Percentiles rank a stretch among this genome's conserved stretches.
Evolutionary conservation across 2,797 vertebrate genomes (phyloP).

Genomic region (Spondyliosoma cantharus): DNA sequence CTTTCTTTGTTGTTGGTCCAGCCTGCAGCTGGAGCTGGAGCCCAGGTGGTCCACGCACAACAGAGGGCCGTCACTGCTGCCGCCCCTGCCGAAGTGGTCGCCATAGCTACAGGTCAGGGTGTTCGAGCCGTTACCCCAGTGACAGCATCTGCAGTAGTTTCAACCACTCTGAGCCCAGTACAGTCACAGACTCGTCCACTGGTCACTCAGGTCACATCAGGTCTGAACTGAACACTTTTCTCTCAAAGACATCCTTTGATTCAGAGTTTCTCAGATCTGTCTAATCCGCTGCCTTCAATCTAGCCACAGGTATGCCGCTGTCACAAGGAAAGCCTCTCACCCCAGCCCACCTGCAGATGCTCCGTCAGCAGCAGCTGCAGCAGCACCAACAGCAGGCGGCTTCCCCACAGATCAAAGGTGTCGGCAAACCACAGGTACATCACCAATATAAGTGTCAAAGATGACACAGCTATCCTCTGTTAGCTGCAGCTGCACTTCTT

Average conservation of each 20-base stretch:
- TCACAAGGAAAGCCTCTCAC: slow-evolving; percentile 84
- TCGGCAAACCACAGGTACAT: slow-evolving; percentile 88
- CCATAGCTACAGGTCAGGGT: slow-evolving; percentile 87
- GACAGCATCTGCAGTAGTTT: slow-evolving; percentile 88
- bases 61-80: slow-evolving; percentile 84
- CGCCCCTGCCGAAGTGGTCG: slow-evolving; percentile 87
- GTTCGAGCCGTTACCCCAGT: slow-evolving; percentile 89
- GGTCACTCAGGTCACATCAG: slow-evolving; percentile 88
- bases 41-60: slow-evolving; percentile 91
- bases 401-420: slow-evolving; percentile 90
- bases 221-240: slow-evolving; percentile 62
- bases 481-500: too few species aligned
- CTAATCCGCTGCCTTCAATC: slow-evolving; percentile 27
- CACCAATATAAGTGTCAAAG: neutral
- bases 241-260: neutral
- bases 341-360: slow-evolving; percentile 87
- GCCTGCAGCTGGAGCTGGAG: slow-evolving; percentile 80
- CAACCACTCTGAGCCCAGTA: slow-evolving; percentile 88
- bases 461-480: neutral
- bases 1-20: slow-evolving; percentile 65
- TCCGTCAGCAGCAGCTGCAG: slow-evolving; percentile 88
- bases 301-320: slow-evolving; percentile 85
- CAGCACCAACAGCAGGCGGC: slow-evolving; percentile 86
- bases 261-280: slow-evolving; percentile 3
- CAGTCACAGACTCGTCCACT: slow-evolving; percentile 88